A percentile compares a stretch with the other conserved stretches of the same genome.
Conservation (phyloP, 64 coral and sea anemone species). For the Orbicella faveolata region DNA sequence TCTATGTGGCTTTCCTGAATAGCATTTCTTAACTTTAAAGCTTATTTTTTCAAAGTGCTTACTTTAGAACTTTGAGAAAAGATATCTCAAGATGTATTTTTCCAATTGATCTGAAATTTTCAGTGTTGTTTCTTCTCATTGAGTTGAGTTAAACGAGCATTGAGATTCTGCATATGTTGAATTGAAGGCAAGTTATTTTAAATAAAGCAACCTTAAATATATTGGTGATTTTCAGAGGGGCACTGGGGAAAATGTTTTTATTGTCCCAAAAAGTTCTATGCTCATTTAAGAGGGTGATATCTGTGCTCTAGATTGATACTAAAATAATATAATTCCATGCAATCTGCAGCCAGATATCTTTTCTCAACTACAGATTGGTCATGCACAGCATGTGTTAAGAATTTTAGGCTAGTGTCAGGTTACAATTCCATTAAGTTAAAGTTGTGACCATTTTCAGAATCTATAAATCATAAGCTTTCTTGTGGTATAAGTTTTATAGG, state of each 20-base stretch:
- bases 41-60: slow-evolving; percentile 21
- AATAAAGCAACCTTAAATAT: background rate
- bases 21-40: slow-evolving; percentile 38
- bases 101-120: slow-evolving; percentile 23
- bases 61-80: slow-evolving; percentile 55
- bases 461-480: slow-evolving; percentile 46
- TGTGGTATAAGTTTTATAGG: slow-evolving; percentile 29
- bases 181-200: slow-evolving; percentile 27
- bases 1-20: background rate
- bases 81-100: slow-evolving; percentile 46
- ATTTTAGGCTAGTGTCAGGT: slow-evolving; percentile 22
- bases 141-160: slow-evolving; percentile 36
- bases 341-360: slow-evolving; percentile 39
- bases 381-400: slow-evolving; percentile 32
- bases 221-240: background rate
- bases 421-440: background rate
- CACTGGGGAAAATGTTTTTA: background rate
- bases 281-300: slow-evolving; percentile 21
- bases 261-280: background rate
- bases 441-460: slow-evolving; percentile 12
- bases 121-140: slow-evolving; percentile 34
- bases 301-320: background rate
- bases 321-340: slow-evolving; percentile 39
- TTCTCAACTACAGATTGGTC: slow-evolving; percentile 35
- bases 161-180: background rate